Conservation (phyloP, 53 echinoderm and acorn worm species). For the Mesocentrotus franciscanus region DNA sequence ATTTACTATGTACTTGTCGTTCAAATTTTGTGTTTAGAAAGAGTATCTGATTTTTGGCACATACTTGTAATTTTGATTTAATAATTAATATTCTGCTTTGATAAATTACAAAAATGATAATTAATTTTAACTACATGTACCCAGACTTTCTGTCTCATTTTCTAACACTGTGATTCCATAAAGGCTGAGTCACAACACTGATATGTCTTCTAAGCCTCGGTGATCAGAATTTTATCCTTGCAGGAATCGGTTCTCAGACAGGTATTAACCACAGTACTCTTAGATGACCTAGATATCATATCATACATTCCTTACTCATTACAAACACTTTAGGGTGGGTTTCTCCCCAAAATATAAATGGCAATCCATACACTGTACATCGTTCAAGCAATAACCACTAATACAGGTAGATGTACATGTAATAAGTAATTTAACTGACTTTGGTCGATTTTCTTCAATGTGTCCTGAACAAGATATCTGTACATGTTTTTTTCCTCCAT, state of each 20-base stretch:
- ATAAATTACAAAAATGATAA: not conserved
- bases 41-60: not conserved
- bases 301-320: not conserved
- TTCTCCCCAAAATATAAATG: no score
- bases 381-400: no score
- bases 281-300: not conserved
- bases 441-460: no score
- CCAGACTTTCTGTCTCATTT: not conserved
- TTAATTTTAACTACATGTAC: not conserved
- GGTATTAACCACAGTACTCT: slow-evolving; percentile 27
- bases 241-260: not conserved
- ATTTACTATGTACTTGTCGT: not conserved
- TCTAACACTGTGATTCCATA: not conserved
- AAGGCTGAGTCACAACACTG: not conserved
- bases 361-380: no score
- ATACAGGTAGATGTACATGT: no score
- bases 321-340: not conserved
- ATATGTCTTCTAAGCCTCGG: not conserved
- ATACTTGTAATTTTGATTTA: not conserved
- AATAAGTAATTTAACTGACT: no score
- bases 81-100: not conserved
- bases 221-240: not conserved
- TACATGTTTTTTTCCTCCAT: no score
- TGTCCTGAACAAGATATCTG: no score
- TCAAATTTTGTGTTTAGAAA: not conserved